A percentile compares a stretch with the other conserved stretches of the same genome.
These are phyloP conservation scores for Sphaerophoria taeniata DNA, from an alignment of 2,888 invertebrate species.

Conservation along the genomic window DNA sequence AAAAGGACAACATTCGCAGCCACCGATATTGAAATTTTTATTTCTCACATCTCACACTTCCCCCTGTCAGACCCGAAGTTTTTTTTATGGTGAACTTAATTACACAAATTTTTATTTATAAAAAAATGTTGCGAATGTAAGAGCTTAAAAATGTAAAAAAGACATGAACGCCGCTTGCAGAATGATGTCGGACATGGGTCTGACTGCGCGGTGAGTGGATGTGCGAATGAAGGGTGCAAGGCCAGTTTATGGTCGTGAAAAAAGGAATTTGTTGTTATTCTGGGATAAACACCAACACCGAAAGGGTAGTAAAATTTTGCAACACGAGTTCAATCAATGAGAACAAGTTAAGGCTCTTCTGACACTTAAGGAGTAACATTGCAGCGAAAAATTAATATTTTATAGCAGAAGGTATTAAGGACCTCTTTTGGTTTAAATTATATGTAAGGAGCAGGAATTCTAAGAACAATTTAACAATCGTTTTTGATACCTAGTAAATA, in stretches of 20 bases:
- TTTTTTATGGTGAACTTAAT: constrained; percentile 55
- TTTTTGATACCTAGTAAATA: no score
- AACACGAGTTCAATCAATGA: not conserved
- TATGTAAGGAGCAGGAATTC: no score
- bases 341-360: no score
- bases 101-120: constrained; percentile 46
- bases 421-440: no score
- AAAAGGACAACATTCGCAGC: not conserved
- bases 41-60: no score
- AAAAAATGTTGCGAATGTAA: constrained; percentile 47
- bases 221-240: constrained; percentile 49
- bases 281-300: not conserved
- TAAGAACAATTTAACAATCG: no score
- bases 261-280: not conserved
- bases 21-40: not conserved
- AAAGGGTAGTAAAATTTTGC: not conserved
- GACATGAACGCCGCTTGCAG: constrained; percentile 38
- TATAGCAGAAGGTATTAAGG: no score
- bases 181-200: constrained; percentile 60
- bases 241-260: constrained; percentile 36
- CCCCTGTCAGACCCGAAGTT: not conserved
- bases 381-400: no score
- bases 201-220: constrained; percentile 9
- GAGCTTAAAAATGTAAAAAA: constrained; percentile 11
- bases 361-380: no score